These are phyloP conservation scores for Tetranychus urticae DNA, from an alignment of 1,140 invertebrate genomes.

Conservation along the genomic window DNA sequence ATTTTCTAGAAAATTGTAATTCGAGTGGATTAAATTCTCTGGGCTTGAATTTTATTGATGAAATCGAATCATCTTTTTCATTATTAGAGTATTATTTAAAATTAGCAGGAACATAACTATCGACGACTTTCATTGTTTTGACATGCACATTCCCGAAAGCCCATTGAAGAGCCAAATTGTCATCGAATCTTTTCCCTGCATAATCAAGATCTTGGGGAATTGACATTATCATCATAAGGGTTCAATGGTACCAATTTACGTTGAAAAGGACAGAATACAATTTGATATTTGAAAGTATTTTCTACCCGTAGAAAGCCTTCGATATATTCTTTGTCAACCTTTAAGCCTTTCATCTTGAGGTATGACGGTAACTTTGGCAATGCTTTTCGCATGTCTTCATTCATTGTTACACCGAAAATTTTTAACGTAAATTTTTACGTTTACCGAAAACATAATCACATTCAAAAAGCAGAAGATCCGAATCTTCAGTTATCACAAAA, in stretches of 20 bases:
- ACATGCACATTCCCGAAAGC: conserved; percentile 71
- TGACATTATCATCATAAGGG: conserved; percentile 16
- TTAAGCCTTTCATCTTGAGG: conserved; percentile 24
- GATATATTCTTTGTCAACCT: conserved; percentile 57
- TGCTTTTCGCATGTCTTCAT: conserved; percentile 27
- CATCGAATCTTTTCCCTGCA: conserved; percentile 26
- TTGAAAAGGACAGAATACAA: conserved; percentile 61
- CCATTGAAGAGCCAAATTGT: conserved; percentile 37
- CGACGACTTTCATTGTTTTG: conserved; percentile 37
- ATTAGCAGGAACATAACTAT: not conserved
- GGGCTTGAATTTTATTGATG: not conserved
- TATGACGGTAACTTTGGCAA: conserved; percentile 27
- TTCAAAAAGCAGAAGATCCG: conserved; percentile 86
- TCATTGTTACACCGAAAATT: conserved; percentile 37
- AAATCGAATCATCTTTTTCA: not conserved
- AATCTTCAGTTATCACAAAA: conserved; percentile 89
- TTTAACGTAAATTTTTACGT: too few species aligned
- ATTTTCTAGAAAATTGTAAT: not conserved
- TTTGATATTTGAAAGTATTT: conserved; percentile 74
- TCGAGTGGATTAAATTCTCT: not conserved
- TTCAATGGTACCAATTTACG: conserved; percentile 45
- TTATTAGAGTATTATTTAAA: not conserved
- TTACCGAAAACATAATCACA: conserved; percentile 61
- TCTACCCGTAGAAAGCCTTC: conserved; percentile 57
- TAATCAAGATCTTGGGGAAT: conserved; percentile 24